phyloP scores from a whole-genome alignment of 2,888 invertebrate genomes.

The Caradrina clavipalpis region DNA sequence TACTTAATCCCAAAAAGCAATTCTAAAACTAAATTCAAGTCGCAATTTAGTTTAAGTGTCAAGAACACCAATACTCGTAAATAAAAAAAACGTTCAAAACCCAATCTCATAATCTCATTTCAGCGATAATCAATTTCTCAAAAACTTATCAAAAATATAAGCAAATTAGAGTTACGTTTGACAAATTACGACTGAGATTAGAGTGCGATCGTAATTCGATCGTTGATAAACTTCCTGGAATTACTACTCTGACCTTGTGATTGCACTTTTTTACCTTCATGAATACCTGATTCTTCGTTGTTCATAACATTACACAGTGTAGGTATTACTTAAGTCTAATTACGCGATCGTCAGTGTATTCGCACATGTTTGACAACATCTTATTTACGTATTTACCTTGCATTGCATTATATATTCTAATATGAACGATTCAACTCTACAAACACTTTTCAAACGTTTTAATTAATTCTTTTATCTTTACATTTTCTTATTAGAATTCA shows the following conservation, averaged over 20 bases:
- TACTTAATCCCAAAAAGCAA: not conserved
- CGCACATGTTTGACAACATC: constrained; percentile 14
- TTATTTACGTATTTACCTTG: constrained; percentile 13
- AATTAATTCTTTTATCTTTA: not conserved
- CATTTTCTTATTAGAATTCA: constrained; percentile 2
- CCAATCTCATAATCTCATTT: too few relatives aligned
- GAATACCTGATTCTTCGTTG: constrained; percentile 28
- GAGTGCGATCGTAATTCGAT: too few relatives aligned
- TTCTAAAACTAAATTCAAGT: too few relatives aligned
- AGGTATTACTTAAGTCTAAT: constrained; percentile 2
- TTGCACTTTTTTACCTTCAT: constrained; percentile 21
- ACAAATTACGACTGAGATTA: too few relatives aligned
- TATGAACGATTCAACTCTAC: not conserved
- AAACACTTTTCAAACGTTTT: not conserved
- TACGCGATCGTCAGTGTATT: constrained; percentile 26
- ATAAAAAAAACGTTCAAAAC: too few relatives aligned
- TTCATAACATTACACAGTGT: not conserved
- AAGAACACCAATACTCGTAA: too few relatives aligned
- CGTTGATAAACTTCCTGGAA: too few relatives aligned
- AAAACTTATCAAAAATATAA: too few relatives aligned
- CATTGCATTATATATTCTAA: constrained; percentile 9
- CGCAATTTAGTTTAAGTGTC: too few relatives aligned
- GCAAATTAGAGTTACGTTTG: too few relatives aligned
- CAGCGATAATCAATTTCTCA: too few relatives aligned
- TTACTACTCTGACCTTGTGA: constrained; percentile 1